Base-by-base conservation (phyloP, 2,888 invertebrate genomes). In the Unio delphinus region DNA sequence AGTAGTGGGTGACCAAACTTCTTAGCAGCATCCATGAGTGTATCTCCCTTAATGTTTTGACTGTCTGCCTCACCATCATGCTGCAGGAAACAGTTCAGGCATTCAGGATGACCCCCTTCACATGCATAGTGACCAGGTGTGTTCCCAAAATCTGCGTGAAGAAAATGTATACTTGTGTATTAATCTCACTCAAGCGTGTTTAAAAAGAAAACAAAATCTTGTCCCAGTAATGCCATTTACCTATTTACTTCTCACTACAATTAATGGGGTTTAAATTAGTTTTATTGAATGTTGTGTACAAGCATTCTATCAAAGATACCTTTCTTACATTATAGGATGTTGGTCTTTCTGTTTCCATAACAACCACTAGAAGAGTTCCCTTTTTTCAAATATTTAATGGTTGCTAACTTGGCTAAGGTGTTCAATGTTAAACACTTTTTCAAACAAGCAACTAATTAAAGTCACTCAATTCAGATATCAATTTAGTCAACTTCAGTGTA, bases 31-130 rank as follows among this genome's bases (percentile, higher is more conserved):
- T 87, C 85, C n/a, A 88, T 56, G 0, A 87, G 85, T 8, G 76
- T 83, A 68, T 88, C 88, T 17, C 83, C 81, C 68, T 79, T 83
- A 8, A 80, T 73, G 69, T 90, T 90, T 34, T 76, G 70, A 17
- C 82, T 73, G 45, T 76, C 78, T 45, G 85, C 76, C 64, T 81
- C 82, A 1, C 84, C 88, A 61, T 83, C 86, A 76, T 89, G 89
- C 60, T 87, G 86, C 23, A 88, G 72, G 67, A 84, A 86, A 74
- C 90, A 90, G 77, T 87, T 88, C 57, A 89, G 83, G 72, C 87
- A 88, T n/a, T 85, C 83, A 11, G 87, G 86, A 56, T 83, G 82
- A 0, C 88, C 88, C 28, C 78, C 81, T 62, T 85, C 83, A 56
- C 83, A 83, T 4, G 89, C 88, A 73, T 83, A 86, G 69, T 89